Base-by-base conservation (phyloP, 2,888 invertebrate genomes). In the Erynnis tages region DNA sequence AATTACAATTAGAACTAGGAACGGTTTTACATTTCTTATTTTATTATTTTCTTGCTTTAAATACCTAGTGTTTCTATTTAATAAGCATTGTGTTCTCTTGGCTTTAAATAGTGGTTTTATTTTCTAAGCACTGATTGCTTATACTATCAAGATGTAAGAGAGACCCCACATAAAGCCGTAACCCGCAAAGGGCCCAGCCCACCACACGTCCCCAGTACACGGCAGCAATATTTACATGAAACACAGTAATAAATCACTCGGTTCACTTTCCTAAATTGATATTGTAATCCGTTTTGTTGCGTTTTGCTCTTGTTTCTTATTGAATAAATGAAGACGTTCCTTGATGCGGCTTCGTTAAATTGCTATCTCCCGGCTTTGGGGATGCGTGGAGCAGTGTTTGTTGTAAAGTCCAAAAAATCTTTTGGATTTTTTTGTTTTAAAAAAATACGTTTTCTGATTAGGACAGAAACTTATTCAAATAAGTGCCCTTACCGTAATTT, bases 241-340 rank as follows among this genome's bases (percentile, higher is more conserved):
- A 67, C 76, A 71, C 69, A 67, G 73, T 78, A 80, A 89, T 89
- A 88, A 88, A 88, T 89, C 88, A 86, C 71, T 71, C 68, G 74
- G 63, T 82, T 82, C 87, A 88, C 87, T 88, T 89, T 86, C 80
- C 86, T 89, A 89, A 89, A 89, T 88, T 89, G 88, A 89, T 89
- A 89, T 89, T 88, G 85, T 88, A 88, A 89, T 88, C 82, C 82
- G 79, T 73, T 76, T 61, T 54, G 60, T 61, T 54, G 58, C 62
- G 68, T 80, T 73, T 79, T 84, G 76, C 77, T 87, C 76, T 82
- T 84, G 76, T 84, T 87, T 76, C 69, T 62, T 67, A 67, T 79
- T 71, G 78, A 79, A 87, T 87, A 87, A 88, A 88, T 88, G 86
- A 88, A 88, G 88, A 86, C 84, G 82, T 87, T 72, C 68, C 71